phyloP scores from a whole-genome alignment of 2,888 invertebrate genomes.

The Drosophila pegasa region DNA sequence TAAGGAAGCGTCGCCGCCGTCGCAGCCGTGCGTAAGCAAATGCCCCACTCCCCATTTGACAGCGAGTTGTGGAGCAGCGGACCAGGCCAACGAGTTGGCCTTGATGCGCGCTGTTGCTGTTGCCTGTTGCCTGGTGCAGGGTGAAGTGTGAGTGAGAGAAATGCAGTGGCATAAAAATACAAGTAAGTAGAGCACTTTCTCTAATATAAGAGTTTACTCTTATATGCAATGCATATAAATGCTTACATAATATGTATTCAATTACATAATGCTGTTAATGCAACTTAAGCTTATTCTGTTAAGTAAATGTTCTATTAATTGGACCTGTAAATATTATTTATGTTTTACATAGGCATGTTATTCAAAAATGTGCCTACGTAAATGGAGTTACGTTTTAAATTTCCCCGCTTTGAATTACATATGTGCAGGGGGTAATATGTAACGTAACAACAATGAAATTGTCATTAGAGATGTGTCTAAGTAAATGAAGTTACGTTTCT shows the following conservation, averaged over 20 bases:
- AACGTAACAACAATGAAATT: no score
- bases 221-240: neutral
- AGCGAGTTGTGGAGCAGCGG: neutral
- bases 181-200: neutral
- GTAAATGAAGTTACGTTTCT: no score
- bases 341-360: no score
- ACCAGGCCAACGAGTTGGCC: slow-evolving; percentile 33
- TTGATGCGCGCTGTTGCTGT: slow-evolving; percentile 15
- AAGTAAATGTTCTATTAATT: no score
- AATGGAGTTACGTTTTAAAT: neutral
- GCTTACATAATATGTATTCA: no score
- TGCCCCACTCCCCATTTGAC: slow-evolving; percentile 25
- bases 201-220: neutral
- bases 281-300: no score
- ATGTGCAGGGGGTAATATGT: neutral
- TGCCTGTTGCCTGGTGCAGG: slow-evolving; percentile 55
- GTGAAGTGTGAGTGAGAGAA: neutral
- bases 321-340: no score
- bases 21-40: slow-evolving; percentile 48
- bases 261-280: no score
- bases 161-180: neutral
- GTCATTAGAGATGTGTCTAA: no score
- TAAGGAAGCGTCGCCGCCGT: slow-evolving; percentile 65
- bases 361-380: neutral
- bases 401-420: neutral